These are phyloP conservation scores for Chamaedrilus cognettii DNA, from an alignment of 2,888 invertebrate species.

Conservation along the genomic window DNA sequence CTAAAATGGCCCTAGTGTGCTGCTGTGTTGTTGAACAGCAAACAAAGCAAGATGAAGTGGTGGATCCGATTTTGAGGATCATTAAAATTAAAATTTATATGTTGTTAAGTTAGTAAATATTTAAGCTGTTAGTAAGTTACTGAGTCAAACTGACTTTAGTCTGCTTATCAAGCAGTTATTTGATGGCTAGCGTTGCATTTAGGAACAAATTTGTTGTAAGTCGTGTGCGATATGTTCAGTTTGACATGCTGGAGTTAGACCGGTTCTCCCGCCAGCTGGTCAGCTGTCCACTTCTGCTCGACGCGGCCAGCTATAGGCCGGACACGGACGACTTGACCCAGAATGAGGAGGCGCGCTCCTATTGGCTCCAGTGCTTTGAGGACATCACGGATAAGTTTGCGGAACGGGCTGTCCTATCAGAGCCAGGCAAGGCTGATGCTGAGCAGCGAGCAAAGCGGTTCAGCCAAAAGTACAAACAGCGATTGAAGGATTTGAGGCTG, in stretches of 20 bases:
- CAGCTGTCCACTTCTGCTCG: constrained; percentile 75
- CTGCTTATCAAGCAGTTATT: no score
- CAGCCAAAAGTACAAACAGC: constrained; percentile 78
- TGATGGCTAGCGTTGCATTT: no score
- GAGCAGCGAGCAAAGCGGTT: constrained; percentile 79
- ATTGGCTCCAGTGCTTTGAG: constrained; percentile 92
- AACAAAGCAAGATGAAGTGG: no score
- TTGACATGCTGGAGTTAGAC: constrained; percentile 67
- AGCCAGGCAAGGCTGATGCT: constrained; percentile 75
- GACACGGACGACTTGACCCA: constrained; percentile 88
- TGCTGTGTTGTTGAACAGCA: no score
- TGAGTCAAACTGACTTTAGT: no score
- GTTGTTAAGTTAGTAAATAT: no score
- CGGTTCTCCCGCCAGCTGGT: constrained; percentile 65
- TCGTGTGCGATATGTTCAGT: no score
- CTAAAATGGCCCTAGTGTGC: no score
- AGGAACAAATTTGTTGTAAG: no score
- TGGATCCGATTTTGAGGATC: no score
- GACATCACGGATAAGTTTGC: constrained; percentile 82
- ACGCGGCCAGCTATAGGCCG: constrained; percentile 80
- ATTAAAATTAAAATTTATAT: no score
- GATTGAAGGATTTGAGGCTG: constrained; percentile 73
- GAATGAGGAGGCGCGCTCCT: constrained; percentile 80
- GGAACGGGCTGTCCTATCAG: constrained; percentile 77
- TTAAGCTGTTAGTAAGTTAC: no score